These are phyloP conservation scores for Argyra leucocephala DNA, from an alignment of 2,888 invertebrate species.

Conservation along the genomic window DNA sequence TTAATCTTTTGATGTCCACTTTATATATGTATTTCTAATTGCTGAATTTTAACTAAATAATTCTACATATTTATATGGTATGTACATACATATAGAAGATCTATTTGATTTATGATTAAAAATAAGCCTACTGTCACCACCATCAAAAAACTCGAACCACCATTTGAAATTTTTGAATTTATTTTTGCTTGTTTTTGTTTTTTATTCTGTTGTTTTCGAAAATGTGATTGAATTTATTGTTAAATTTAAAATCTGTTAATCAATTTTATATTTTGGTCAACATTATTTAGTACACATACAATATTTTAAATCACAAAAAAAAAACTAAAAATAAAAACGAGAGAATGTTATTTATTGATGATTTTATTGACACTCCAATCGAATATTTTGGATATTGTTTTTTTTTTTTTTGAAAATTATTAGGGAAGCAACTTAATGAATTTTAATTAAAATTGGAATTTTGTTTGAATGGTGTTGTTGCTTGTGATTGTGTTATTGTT, in stretches of 20 bases:
- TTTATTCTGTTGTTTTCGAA: background rate
- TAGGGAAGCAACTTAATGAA: background rate
- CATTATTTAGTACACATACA: too few relatives aligned
- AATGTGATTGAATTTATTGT: background rate
- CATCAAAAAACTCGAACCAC: background rate
- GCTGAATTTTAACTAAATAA: too few relatives aligned
- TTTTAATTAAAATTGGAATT: background rate
- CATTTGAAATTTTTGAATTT: background rate
- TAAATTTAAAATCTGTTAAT: background rate
- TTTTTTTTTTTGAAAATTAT: background rate
- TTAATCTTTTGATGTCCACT: too few relatives aligned
- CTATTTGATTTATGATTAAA: background rate
- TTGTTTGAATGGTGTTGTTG: too few relatives aligned
- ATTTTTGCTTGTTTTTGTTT: background rate
- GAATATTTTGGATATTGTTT: background rate
- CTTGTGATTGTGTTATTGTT: too few relatives aligned
- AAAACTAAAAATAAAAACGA: too few relatives aligned
- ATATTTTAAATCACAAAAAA: too few relatives aligned
- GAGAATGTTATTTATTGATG: background rate
- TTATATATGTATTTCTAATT: too few relatives aligned
- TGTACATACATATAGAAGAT: too few relatives aligned
- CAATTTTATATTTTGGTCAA: too few relatives aligned
- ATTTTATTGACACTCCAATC: background rate
- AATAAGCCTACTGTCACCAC: background rate
- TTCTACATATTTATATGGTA: too few relatives aligned